Base-by-base conservation (phyloP, 2,797 vertebrate species). In the Epinephelus coioides region DNA sequence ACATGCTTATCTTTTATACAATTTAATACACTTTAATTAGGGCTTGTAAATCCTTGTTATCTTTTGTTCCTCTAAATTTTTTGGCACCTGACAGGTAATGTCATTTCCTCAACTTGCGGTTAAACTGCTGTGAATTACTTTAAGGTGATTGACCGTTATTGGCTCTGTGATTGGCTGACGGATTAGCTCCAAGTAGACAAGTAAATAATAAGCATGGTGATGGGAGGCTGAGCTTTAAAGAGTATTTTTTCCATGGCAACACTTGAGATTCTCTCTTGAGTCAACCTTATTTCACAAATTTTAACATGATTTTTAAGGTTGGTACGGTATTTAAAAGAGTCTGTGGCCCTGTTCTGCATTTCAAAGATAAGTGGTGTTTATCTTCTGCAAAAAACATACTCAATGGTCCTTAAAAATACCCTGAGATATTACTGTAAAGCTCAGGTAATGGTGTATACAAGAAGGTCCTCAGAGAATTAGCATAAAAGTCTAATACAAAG, bases 401-500 rank as follows among this genome's bases (percentile, higher is more conserved):
- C 69, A 69, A 9, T 49, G 17, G 17, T 60, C 60, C 57, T 68
- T 81, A 71, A 78, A 88, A 80, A 81, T 62, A 76, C 73, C 46
- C 43, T 23, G 44, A 73, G 76, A 80, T 71, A 54, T 80, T 68
- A 83, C 72, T 76, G 61, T 79, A 64, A 69, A 86, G 78, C 69
- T 82, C 81, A 83, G 70, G 83, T 85, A 81, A 71, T 80, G 80
- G n/a, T 67, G 57, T 56, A 73, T 65, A 71, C 57, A 76, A 76
- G 69, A 73, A 5, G 43, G 50, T 76, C 60, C 43, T 62, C 14
- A 0, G 59, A 85, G 69, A 49, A 69, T 85, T 71, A 55, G 44
- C 70, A 79, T 78, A 75, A 66, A 81, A 75, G 57, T 78, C 67
- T 60, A 66, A 46, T 62, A 84, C 74, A 89, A 85, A 78, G 79